Conservation (phyloP, 2,888 invertebrate genomes). For the Netelia fuscicornis region DNA sequence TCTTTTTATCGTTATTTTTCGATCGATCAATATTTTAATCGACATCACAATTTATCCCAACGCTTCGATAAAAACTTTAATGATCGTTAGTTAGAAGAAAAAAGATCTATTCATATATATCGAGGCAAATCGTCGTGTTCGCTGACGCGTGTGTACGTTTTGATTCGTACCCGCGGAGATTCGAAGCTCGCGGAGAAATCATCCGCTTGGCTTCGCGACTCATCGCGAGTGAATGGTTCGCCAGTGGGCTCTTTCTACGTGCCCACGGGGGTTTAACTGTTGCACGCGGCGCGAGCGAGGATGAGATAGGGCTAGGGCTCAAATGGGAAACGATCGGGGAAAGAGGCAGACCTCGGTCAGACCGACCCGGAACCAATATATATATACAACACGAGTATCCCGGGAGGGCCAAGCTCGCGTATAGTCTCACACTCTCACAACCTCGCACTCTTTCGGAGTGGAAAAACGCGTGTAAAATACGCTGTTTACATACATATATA, state of each 20-base stretch:
- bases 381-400: conserved; percentile 26
- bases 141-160: conserved; percentile 30
- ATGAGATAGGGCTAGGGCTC: conserved; percentile 48
- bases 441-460: conserved; percentile 53
- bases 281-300: conserved; percentile 72
- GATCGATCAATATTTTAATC: background rate
- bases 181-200: conserved; percentile 54
- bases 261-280: conserved; percentile 72
- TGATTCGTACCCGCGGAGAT: background rate
- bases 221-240: conserved; percentile 70
- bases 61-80: background rate
- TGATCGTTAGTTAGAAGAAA: background rate
- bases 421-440: conserved; percentile 61
- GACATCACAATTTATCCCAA: no score
- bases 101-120: background rate
- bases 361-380: conserved; percentile 8
- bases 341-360: conserved; percentile 47
- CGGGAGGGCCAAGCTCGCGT: conserved; percentile 29
- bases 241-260: conserved; percentile 63
- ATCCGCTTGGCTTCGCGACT: conserved; percentile 68
- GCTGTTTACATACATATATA: background rate
- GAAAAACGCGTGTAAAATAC: conserved; percentile 48
- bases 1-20: conserved; percentile 61
- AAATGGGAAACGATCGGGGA: conserved; percentile 50
- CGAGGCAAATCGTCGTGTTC: conserved; percentile 8